Evolutionary conservation across 2,797 vertebrate species (phyloP).

Genomic region (Bryconaethiops microstoma): DNA sequence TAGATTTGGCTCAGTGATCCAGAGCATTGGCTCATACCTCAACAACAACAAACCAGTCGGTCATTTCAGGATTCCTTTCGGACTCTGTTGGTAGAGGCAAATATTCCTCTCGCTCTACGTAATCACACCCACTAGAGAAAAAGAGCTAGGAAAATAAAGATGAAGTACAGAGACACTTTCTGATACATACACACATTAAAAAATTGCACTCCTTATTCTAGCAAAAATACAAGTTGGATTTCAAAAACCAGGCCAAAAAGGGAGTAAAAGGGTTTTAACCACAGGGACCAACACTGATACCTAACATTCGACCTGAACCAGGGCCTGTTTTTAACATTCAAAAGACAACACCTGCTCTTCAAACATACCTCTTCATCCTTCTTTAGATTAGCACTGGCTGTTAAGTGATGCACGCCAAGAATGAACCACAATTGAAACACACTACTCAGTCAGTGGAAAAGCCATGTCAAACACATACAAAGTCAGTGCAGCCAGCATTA

Average conservation of each 20-base stretch:
- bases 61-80: conserved; percentile 17
- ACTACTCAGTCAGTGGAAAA: conserved; percentile 17
- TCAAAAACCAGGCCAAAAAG: not conserved
- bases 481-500: conserved; percentile 24
- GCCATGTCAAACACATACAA: conserved; percentile 32
- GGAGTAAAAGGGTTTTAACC: not conserved
- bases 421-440: conserved; percentile 7
- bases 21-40: not conserved
- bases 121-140: not conserved
- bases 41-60: conserved; percentile 3
- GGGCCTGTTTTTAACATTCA: not conserved
- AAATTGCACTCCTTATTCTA: conserved; percentile 2
- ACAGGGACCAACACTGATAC: not conserved
- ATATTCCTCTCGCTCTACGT: conserved; percentile 4
- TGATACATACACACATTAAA: not conserved
- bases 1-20: not conserved
- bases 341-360: not conserved
- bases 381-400: not conserved
- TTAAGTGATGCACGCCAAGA: not conserved
- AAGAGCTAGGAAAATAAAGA: not conserved
- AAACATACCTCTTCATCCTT: not conserved
- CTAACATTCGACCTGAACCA: conserved; percentile 22
- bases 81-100: not conserved
- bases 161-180: not conserved
- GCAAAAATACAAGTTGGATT: conserved; percentile 11